Evolutionary conservation across 92 coral and sea anemone genomes (phyloP).

Genomic region (Palythoa caribaeorum): DNA sequence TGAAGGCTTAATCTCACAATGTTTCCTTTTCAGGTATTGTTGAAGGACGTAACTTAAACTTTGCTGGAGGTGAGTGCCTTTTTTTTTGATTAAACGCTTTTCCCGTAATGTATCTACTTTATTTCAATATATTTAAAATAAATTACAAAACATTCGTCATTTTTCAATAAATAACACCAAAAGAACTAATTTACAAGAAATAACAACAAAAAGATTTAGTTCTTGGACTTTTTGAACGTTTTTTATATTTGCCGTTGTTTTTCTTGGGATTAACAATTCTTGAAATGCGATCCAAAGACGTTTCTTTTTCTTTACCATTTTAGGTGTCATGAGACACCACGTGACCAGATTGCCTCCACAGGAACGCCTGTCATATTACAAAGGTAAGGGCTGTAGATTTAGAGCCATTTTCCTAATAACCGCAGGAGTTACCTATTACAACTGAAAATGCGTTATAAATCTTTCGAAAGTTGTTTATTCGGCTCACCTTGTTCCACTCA

Average conservation of each 20-base stretch:
- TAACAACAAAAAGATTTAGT: too few species aligned
- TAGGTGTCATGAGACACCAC: conserved; percentile 49
- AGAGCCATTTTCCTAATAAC: not conserved
- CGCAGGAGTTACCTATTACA: too few species aligned
- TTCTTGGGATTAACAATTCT: not conserved
- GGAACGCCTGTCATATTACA: conserved; percentile 35
- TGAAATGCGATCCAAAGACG: not conserved
- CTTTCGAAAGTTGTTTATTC: too few species aligned
- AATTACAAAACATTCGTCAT: too few species aligned
- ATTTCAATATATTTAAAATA: too few species aligned
- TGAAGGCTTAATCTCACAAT: not conserved
- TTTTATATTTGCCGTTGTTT: not conserved
- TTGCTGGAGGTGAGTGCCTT: conserved; percentile 9
- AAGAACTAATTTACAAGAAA: too few species aligned
- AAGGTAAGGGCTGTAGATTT: conserved; percentile 6
- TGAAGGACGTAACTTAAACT: conserved; percentile 21
- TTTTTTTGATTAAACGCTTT: not conserved
- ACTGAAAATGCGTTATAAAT: too few species aligned
- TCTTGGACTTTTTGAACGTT: too few species aligned
- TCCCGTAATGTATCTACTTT: not conserved
- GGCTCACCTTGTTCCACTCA: too few species aligned
- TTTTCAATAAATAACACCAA: too few species aligned
- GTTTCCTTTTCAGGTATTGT: conserved; percentile 4
- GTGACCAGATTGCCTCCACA: conserved; percentile 23
- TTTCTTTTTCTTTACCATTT: not conserved